A percentile compares a stretch with the other conserved stretches of the same genome.
Evolutionary conservation across 1,140 invertebrate genomes (phyloP).

Genomic region (Pemphigus obesinymphae): DNA sequence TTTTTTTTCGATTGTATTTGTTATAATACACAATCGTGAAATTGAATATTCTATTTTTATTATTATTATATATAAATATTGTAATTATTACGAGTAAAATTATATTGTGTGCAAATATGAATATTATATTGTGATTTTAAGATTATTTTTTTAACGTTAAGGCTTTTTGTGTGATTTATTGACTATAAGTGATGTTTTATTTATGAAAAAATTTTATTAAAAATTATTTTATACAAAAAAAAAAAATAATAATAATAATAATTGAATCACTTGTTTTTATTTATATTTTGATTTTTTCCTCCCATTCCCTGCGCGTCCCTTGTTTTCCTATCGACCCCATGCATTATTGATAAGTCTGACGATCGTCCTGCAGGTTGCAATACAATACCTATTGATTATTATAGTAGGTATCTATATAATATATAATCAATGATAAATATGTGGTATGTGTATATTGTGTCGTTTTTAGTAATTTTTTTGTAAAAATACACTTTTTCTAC

Average conservation of each 20-base stretch:
- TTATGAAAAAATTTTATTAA: constrained; percentile 38
- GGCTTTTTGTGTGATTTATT: constrained; percentile 38
- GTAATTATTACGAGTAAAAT: background rate
- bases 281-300: background rate
- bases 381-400: no score
- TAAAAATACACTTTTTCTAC: no score
- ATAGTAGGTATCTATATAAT: no score
- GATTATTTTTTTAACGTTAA: constrained; percentile 34
- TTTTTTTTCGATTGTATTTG: background rate
- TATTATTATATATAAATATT: background rate
- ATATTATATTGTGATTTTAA: constrained; percentile 38
- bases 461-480: no score
- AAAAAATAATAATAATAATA: no score
- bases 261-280: background rate
- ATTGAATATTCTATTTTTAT: background rate
- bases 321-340: no score
- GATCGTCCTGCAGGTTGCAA: no score
- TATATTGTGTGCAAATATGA: constrained; percentile 28
- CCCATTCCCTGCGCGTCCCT: background rate
- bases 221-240: constrained; percentile 25
- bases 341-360: no score
- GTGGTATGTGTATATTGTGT: no score
- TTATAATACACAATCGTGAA: background rate
- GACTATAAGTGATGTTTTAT: constrained; percentile 36
- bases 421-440: no score